Base-by-base conservation (phyloP, 2,888 invertebrate genomes). In the Cataglyphis albicans region DNA sequence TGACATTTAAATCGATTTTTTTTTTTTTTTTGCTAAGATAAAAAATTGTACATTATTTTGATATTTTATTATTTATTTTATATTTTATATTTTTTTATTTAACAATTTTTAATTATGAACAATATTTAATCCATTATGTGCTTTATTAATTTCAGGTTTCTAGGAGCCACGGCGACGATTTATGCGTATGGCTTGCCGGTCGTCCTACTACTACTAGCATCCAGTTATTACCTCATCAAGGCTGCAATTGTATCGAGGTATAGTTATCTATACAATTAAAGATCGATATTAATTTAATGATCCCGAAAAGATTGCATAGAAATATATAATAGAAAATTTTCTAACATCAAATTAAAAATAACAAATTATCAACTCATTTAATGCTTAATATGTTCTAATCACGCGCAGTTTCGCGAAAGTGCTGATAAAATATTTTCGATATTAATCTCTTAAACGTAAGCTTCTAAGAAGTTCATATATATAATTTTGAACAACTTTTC, bases 141-240 rank as follows among this genome's bases (percentile, higher is more conserved):
- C 21, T 3, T 25, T 59, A 18, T 48, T n/a, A 76, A 83, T 94
- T 93, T 10, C 92, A 96, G 96, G 96, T 96, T 96, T 90, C 90
- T 96, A 67, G 96, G 96, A 70, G 93, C 93, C 55, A 95, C 94
- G 86, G 95, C 95, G 82, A 94, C 95, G 35, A 86, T 95, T 57
- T 95, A 96, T 89, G 95, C 96, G 67, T 96, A 96, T 90, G 95
- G 96, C 5, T 90, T 96, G 35, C 96, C 96, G 18, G 93, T 95
- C 57, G 93, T 94, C 61, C 86, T 95, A 63, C 93, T 96, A 48
- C 93, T 95, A 12, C 90, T 95, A 61, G 92, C 94, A 81, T 95
- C 95, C 44, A 93, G 95, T 59, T 95, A 95, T 83, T 95, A 95
- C 87, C 94, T 95, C 81, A 89, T 95, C 59, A 95, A 96, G 88